These are phyloP conservation scores for Heliocidaris tuberculata DNA, from an alignment of 35 echinoderm and acorn worm genomes.

Conservation along the genomic window DNA sequence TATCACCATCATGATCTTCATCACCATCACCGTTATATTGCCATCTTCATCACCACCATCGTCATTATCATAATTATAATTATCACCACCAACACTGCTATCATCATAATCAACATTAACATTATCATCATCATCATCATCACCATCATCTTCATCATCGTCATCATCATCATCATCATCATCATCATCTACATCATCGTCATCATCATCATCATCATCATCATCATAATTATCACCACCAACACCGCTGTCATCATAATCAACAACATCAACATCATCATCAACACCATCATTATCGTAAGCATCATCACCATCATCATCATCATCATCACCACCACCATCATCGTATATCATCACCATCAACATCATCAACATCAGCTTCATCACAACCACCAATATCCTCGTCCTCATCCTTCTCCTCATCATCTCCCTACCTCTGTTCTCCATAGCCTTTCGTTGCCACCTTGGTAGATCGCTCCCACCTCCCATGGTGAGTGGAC, in stretches of 20 bases:
- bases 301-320: not conserved
- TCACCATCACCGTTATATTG: not conserved
- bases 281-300: not conserved
- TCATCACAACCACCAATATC: not conserved
- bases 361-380: not conserved
- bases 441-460: conserved; percentile 72
- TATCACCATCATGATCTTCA: not conserved
- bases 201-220: conserved; percentile 30
- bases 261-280: not conserved
- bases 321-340: not conserved
- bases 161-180: not conserved
- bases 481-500: conserved; percentile 31
- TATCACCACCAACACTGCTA: not conserved
- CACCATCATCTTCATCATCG: not conserved
- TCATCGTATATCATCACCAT: not conserved
- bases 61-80: not conserved
- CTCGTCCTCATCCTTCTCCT: not conserved
- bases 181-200: not conserved
- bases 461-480: conserved; percentile 62
- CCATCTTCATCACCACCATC: not conserved
- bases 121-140: not conserved
- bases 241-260: not conserved
- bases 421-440: conserved; percentile 38
- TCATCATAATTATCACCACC: conserved; percentile 25
- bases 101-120: not conserved